phyloP scores from a whole-genome alignment of 2,888 invertebrate species.

The Cerastis leucographa region DNA sequence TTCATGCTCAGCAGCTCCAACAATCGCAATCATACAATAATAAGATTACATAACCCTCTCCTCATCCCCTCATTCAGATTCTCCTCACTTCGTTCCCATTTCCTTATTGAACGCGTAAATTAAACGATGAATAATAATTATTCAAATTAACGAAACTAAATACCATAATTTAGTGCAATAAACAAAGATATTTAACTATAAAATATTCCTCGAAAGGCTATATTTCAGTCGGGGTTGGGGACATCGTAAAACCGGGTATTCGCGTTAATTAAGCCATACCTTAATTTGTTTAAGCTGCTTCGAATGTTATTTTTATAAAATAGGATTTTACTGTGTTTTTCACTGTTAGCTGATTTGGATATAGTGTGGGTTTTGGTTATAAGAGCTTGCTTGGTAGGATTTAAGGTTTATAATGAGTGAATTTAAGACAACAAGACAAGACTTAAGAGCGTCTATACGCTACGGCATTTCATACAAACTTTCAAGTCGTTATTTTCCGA shows the following conservation, averaged over 20 bases:
- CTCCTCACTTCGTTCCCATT: constrained; percentile 38
- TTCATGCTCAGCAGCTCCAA: not conserved
- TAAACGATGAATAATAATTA: constrained; percentile 65
- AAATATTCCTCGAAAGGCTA: constrained; percentile 63
- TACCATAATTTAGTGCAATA: constrained; percentile 56
- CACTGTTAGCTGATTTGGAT: constrained; percentile 6
- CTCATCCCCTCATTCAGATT: constrained; percentile 42
- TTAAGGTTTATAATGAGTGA: not conserved
- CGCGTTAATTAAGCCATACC: constrained; percentile 63
- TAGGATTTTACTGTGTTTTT: constrained; percentile 4
- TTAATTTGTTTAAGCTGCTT: constrained; percentile 59
- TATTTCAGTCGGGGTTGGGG: constrained; percentile 52
- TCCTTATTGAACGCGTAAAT: constrained; percentile 58
- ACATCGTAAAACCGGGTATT: constrained; percentile 55
- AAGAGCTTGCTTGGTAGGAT: not conserved
- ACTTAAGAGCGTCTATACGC: too few relatives aligned
- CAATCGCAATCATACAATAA: not conserved
- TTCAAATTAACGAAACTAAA: constrained; percentile 63
- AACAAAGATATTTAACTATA: constrained; percentile 64
- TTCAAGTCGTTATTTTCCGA: too few relatives aligned
- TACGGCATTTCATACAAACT: too few relatives aligned
- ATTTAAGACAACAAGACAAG: too few relatives aligned
- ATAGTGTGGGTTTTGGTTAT: not conserved
- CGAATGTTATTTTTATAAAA: constrained; percentile 41
- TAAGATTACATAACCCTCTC: constrained; percentile 21